Conservation (phyloP, 2,888 invertebrate genomes). For the Tetragonisca angustula region DNA sequence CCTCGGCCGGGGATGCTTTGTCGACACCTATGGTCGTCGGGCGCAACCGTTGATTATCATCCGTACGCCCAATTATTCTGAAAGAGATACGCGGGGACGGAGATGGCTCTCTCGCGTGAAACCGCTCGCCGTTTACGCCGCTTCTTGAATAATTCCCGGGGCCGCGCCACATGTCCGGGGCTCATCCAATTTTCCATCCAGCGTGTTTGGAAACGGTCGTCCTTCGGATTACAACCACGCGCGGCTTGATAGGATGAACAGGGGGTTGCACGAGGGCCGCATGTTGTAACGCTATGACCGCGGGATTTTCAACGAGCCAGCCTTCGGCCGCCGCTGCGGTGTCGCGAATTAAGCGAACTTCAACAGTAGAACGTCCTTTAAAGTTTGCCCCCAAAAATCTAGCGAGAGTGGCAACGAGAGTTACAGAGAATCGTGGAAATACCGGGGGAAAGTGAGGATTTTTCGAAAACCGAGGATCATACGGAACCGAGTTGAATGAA, state of each 20-base stretch:
- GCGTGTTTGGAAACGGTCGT: slow-evolving; percentile 44
- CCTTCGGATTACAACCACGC: slow-evolving; percentile 45
- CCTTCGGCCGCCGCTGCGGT: not conserved
- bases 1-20: not conserved
- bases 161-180: slow-evolving; percentile 41
- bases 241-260: slow-evolving; percentile 40
- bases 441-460: not conserved
- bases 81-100: slow-evolving; percentile 21
- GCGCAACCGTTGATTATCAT: slow-evolving; percentile 47
- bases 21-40: slow-evolving; percentile 13
- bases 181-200: slow-evolving; percentile 52
- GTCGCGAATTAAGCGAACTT: slow-evolving; percentile 9
- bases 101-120: slow-evolving; percentile 4
- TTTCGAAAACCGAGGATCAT: not conserved
- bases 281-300: not conserved
- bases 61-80: slow-evolving; percentile 59
- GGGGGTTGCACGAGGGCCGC: not conserved
- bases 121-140: slow-evolving; percentile 35
- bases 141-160: slow-evolving; percentile 51
- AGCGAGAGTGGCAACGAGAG: not conserved
- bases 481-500: no score
- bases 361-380: not conserved
- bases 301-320: slow-evolving; percentile 1
- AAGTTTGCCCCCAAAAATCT: not conserved
- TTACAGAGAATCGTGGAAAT: not conserved